Evolutionary conservation across 2,888 invertebrate genomes (phyloP).

Genomic region (Phrixothrix hirtus): DNA sequence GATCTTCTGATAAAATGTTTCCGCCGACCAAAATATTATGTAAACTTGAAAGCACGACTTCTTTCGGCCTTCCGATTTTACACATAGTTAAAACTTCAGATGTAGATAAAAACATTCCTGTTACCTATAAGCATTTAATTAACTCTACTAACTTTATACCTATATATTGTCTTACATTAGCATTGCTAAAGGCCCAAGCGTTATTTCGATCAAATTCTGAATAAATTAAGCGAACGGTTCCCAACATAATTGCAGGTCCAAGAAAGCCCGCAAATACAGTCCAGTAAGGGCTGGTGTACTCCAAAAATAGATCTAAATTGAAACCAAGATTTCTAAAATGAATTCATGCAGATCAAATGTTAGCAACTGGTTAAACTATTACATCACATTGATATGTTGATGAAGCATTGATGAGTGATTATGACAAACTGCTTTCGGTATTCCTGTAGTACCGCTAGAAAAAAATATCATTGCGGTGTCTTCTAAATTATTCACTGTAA

Average conservation of each 20-base stretch:
- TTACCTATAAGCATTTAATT: constrained; percentile 1
- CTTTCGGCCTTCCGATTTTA: constrained; percentile 37
- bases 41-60: not conserved
- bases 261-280: constrained; percentile 42
- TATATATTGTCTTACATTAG: constrained; percentile 18
- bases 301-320: constrained; percentile 28
- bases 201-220: constrained; percentile 25
- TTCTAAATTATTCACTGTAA: constrained; percentile 9
- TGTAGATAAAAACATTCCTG: constrained; percentile 36
- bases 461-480: constrained; percentile 33
- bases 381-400: too few species aligned
- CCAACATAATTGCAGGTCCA: constrained; percentile 24
- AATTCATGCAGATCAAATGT: too few species aligned
- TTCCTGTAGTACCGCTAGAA: too few species aligned
- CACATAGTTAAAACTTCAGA: constrained; percentile 41
- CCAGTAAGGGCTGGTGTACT: constrained; percentile 47
- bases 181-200: constrained; percentile 25
- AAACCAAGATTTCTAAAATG: too few species aligned
- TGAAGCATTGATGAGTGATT: too few species aligned
- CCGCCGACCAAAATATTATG: not conserved
- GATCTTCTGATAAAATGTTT: not conserved
- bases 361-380: too few species aligned
- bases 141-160: not conserved
- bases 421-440: too few species aligned
- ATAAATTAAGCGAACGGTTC: constrained; percentile 18